Conservation (phyloP, 23 tunicate species). For the Ascidia mentula region DNA sequence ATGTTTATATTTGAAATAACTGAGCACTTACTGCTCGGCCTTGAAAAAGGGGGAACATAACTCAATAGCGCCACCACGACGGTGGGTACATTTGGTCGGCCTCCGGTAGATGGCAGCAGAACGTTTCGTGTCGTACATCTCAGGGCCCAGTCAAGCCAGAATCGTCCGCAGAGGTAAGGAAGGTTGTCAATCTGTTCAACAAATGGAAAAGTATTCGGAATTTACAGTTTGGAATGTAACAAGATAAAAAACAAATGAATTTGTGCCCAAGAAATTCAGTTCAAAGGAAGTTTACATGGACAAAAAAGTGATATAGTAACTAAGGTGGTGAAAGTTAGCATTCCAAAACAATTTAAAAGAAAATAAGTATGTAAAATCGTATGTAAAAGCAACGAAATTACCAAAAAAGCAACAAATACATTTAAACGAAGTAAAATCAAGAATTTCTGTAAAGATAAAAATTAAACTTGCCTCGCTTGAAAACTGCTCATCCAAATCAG, state of each 20-base stretch:
- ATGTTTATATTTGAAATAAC: background rate
- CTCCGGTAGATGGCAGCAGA: slow-evolving; percentile 47
- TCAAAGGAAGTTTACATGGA: too few relatives aligned
- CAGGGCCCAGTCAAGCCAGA: slow-evolving; percentile 64
- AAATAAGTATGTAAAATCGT: background rate
- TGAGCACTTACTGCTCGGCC: slow-evolving; percentile 49
- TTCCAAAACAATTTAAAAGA: background rate
- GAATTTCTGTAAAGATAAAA: background rate
- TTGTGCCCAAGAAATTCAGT: too few relatives aligned
- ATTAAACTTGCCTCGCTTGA: background rate
- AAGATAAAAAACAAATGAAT: background rate
- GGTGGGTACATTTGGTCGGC: slow-evolving; percentile 51
- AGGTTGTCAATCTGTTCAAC: slow-evolving; percentile 49
- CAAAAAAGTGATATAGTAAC: too few relatives aligned
- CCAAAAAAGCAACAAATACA: background rate
- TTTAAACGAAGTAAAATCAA: background rate
- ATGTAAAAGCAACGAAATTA: too few relatives aligned
- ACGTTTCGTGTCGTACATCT: slow-evolving; percentile 44
- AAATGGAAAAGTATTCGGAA: background rate
- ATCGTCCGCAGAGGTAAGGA: slow-evolving; percentile 74
- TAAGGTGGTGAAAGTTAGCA: too few relatives aligned
- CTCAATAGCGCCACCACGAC: slow-evolving; percentile 66
- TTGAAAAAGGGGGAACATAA: slow-evolving; percentile 29
- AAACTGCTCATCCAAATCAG: background rate
- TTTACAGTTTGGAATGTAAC: background rate